phyloP scores from a whole-genome alignment of 2,113 vertebrate genomes.

The Neolamprologus falcicula region DNA sequence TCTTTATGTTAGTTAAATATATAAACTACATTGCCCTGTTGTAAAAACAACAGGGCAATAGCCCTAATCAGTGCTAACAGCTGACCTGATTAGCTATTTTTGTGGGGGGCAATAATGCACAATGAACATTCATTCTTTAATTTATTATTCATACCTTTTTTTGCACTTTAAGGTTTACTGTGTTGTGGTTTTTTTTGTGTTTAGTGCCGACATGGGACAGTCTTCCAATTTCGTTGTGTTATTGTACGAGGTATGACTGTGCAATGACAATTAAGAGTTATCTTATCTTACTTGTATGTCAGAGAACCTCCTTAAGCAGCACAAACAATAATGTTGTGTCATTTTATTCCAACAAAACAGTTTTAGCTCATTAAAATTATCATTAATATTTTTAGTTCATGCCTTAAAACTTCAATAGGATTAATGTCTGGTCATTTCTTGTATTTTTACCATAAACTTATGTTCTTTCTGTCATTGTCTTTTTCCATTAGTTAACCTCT shows the following conservation, averaged over 20 bases:
- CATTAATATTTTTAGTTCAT: background rate
- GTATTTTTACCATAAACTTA: background rate
- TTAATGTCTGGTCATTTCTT: rapidly evolving
- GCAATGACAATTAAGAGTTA: background rate
- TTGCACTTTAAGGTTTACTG: background rate
- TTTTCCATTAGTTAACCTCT: background rate
- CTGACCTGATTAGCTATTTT: background rate
- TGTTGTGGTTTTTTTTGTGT: background rate
- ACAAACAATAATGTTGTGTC: background rate
- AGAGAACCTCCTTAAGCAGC: background rate
- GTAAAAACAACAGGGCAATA: background rate
- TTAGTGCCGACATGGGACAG: background rate
- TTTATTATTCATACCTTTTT: background rate
- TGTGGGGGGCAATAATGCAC: background rate
- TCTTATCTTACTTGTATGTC: background rate
- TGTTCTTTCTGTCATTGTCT: background rate
- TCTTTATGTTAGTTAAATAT: background rate
- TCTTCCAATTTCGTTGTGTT: background rate
- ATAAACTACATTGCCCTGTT: background rate
- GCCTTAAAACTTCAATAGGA: background rate
- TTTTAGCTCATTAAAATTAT: background rate
- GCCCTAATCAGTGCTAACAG: background rate
- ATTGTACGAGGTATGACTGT: background rate
- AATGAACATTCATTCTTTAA: background rate
- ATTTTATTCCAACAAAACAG: background rate